Evolutionary conservation across 1,140 invertebrate genomes (phyloP).

Genomic region (Brachionus rubens): DNA sequence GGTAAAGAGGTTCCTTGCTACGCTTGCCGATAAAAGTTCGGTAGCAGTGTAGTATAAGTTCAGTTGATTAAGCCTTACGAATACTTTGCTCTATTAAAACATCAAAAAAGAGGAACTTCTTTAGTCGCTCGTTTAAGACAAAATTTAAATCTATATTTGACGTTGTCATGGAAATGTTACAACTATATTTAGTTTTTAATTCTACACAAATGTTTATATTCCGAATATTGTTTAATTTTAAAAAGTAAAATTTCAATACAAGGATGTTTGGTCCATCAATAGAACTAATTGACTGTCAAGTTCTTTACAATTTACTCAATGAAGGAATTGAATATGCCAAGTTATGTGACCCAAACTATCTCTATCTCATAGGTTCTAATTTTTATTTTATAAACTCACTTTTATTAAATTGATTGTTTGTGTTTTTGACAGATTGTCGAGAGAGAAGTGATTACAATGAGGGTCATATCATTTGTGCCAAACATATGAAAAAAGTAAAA

Average conservation of each 20-base stretch:
- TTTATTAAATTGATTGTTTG: background rate
- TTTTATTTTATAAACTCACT: background rate
- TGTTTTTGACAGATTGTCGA: conserved; percentile 26
- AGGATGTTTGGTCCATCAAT: conserved; percentile 18
- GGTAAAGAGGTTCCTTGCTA: too few relatives aligned
- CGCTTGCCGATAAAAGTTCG: too few relatives aligned
- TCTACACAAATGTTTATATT: too few relatives aligned
- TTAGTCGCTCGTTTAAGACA: too few relatives aligned
- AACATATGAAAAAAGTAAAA: conserved; percentile 55
- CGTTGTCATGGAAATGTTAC: too few relatives aligned
- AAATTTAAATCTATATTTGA: too few relatives aligned
- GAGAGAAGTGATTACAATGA: conserved; percentile 54
- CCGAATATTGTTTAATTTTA: background rate
- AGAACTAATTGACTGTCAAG: conserved; percentile 52
- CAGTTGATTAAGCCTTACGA: too few relatives aligned
- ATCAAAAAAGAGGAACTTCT: too few relatives aligned
- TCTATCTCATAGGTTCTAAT: conserved; percentile 54
- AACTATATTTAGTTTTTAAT: too few relatives aligned
- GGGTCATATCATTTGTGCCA: conserved; percentile 58
- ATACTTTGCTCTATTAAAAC: too few relatives aligned
- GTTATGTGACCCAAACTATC: conserved; percentile 57
- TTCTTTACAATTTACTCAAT: conserved; percentile 58
- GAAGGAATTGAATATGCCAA: conserved; percentile 53
- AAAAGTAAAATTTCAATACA: background rate
- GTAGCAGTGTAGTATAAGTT: too few relatives aligned